phyloP scores from a whole-genome alignment of 2,113 vertebrate species.

The Rhinolophus sinicus region DNA sequence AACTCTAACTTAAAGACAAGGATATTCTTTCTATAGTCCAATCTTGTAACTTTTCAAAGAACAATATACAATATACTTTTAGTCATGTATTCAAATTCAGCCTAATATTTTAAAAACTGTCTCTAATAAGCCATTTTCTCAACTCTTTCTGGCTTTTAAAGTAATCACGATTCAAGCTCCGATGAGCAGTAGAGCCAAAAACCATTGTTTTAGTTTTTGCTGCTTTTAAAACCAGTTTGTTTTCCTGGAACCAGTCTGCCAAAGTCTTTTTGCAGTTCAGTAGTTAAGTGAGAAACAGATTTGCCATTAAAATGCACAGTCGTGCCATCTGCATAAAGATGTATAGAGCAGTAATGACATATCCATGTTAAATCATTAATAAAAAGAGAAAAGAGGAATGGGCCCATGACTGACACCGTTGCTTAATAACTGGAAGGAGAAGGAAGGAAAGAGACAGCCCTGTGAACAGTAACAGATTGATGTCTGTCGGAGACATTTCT shows the following conservation, averaged over 20 bases:
- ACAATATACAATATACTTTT: background rate
- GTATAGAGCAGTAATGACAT: conserved; percentile 91
- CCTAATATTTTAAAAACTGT: conserved; percentile 53
- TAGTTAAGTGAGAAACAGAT: conserved; percentile 92
- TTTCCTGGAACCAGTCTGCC: conserved; percentile 92
- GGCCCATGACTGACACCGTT: conserved; percentile 87
- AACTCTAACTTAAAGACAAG: background rate
- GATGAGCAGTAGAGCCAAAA: conserved; percentile 89
- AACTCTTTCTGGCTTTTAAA: conserved; percentile 81
- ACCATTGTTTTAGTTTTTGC: conserved; percentile 92
- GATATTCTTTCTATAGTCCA: background rate
- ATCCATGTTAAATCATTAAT: conserved; percentile 91
- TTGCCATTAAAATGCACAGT: conserved; percentile 93
- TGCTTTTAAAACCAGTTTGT: conserved; percentile 92
- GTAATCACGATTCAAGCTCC: conserved; percentile 87
- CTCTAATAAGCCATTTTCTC: conserved; percentile 67
- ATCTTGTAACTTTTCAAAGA: background rate
- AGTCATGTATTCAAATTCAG: background rate
- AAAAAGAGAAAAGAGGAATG: conserved; percentile 87
- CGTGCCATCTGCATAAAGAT: conserved; percentile 91
- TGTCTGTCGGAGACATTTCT: conserved; percentile 84
- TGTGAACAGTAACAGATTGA: conserved; percentile 89
- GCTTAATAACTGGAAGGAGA: conserved; percentile 85
- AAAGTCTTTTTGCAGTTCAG: conserved; percentile 93
- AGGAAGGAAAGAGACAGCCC: conserved; percentile 86